Base-by-base conservation (phyloP, 2,113 vertebrate species). In the Struthidea cinerea region DNA sequence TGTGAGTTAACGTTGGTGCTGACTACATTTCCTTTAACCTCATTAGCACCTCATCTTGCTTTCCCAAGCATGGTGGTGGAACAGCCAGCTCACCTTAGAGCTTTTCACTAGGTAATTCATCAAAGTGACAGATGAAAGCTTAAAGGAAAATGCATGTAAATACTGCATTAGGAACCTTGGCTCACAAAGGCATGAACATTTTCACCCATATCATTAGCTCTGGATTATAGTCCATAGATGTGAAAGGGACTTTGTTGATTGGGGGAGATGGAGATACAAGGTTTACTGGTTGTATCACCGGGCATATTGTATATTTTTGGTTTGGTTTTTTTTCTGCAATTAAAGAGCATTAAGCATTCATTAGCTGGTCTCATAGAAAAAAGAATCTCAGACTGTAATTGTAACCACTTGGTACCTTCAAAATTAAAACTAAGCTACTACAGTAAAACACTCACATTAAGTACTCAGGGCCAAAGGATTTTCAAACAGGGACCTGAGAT, bases 51-150 rank as follows among this genome's bases (percentile, higher is more conserved):
- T 95, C 6, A 52, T 94, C 67, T 93, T 96, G 91, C 97, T 97
- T 97, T 97, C 97, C 97, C 97, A 97, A 97, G 96, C 94, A 91
- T n/a, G 52, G 46, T 82, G 93, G 87, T 97, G 94, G 92, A 93
- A 60, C 59, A 93, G 74, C 84, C 83, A 80, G 70, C 86, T 97
- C 65, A 87, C 91, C 85, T 93, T 94, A 86, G 52, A 65, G 57
- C n/a, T 41, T 94, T 94, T 82, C 49, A 41, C 77, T 64, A 28
- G 63, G 91, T 82, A 88, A 95, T 93, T 89, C 75, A 95, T 94
- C 96, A 91, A 84, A 73, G 67, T 84, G 88, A 83, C 84, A 91
- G 67, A 64, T 53, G 44, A 91, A 68, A 81, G 85, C 92, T 94
- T 71, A 68, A 95, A 93, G 93, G 60, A 94, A 97, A 94, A 82